Conservation (phyloP, 2,888 invertebrate species). For the Chydorus sphaericus region DNA sequence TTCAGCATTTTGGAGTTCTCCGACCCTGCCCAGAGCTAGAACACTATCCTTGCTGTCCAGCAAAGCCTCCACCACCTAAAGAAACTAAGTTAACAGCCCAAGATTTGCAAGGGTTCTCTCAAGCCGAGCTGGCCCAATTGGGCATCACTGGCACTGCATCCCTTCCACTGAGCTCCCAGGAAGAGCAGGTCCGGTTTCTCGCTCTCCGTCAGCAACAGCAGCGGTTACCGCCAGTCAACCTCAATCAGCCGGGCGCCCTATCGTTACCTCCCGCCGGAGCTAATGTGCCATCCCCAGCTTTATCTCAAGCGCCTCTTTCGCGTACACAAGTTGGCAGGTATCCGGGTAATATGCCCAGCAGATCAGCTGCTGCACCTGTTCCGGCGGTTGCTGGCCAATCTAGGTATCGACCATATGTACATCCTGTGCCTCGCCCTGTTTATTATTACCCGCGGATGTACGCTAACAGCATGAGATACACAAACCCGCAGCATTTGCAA, state of each 20-base stretch:
- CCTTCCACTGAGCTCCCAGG: background rate
- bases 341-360: background rate
- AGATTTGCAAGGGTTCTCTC: constrained; percentile 5
- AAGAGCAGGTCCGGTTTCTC: background rate
- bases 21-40: constrained; percentile 2
- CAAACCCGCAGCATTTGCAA: too few relatives aligned
- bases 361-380: background rate
- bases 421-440: background rate
- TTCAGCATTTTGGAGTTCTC: constrained; percentile 10
- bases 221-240: background rate
- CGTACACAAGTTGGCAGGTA: too few relatives aligned
- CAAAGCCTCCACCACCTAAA: constrained; percentile 9
- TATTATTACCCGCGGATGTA: too few relatives aligned
- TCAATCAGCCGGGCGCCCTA: background rate
- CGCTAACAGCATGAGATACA: too few relatives aligned
- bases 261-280: background rate
- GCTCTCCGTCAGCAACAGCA: background rate
- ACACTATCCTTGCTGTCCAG: constrained; percentile 9
- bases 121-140: constrained; percentile 3
- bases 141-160: constrained; percentile 5
- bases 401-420: background rate
- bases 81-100: constrained; percentile 1
- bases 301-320: background rate
- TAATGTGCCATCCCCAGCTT: background rate
- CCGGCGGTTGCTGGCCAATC: background rate